phyloP scores from a whole-genome alignment of 23 tunicate species.

The Trididemnum miniatum region DNA sequence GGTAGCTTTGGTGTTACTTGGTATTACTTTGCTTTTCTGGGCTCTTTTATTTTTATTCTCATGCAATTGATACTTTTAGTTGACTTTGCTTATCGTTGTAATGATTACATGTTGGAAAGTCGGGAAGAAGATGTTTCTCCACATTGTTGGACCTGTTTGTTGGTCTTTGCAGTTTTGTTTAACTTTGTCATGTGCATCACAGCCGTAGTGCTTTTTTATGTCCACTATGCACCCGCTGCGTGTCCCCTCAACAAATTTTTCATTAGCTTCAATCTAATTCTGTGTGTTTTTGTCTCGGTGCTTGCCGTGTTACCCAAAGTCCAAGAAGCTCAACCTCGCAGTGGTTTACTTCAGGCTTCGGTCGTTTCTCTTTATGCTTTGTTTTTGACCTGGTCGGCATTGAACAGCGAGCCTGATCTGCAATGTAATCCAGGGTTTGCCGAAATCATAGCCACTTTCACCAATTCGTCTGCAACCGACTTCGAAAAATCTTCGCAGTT shows the following conservation, averaged over 20 bases:
- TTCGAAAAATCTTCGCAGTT: conserved; percentile 16
- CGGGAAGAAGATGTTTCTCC: conserved; percentile 82
- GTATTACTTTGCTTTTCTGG: conserved; percentile 85
- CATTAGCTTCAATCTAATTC: conserved; percentile 78
- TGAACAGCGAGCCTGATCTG: conserved; percentile 75
- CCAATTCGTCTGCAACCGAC: conserved; percentile 13
- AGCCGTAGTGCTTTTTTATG: conserved; percentile 68
- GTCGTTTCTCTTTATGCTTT: conserved; percentile 79
- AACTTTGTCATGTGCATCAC: conserved; percentile 59
- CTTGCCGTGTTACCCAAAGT: conserved; percentile 77
- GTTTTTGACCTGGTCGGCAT: conserved; percentile 95
- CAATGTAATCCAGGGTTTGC: conserved; percentile 81
- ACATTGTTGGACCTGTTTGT: conserved; percentile 71
- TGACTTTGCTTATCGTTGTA: conserved; percentile 93
- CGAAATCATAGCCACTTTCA: neutral
- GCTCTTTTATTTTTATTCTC: conserved; percentile 81
- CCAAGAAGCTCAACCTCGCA: conserved; percentile 85
- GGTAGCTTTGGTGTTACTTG: conserved; percentile 73
- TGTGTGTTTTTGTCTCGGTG: conserved; percentile 72
- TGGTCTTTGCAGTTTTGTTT: conserved; percentile 54
- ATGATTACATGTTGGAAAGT: conserved; percentile 73
- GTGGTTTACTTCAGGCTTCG: conserved; percentile 88
- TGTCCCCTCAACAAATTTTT: conserved; percentile 84
- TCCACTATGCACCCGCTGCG: conserved; percentile 43
- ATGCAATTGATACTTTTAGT: conserved; percentile 91